Evolutionary conservation across 2,113 vertebrate genomes (phyloP).

Genomic region (Dicaeum eximium): DNA sequence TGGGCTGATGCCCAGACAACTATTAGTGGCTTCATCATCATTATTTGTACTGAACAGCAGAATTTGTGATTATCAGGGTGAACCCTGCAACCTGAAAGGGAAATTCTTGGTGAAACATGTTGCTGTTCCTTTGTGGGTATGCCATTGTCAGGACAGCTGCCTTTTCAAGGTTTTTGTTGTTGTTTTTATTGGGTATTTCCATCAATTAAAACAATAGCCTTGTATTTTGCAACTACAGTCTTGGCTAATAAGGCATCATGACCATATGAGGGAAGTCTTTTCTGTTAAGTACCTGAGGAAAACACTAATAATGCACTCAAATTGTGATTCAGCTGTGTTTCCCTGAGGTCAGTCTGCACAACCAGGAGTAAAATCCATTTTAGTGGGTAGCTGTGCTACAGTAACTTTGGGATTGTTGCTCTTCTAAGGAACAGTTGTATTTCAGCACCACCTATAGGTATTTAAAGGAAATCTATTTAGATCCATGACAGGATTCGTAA

Average conservation of each 20-base stretch:
- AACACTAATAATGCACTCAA: background rate
- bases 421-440: background rate
- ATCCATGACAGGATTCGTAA: background rate
- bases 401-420: background rate
- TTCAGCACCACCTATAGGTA: constrained; percentile 46
- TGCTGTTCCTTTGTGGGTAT: background rate
- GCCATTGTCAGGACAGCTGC: background rate
- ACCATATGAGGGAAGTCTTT: background rate
- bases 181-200: background rate
- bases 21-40: background rate
- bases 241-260: background rate
- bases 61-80: background rate
- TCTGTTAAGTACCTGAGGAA: background rate
- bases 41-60: background rate
- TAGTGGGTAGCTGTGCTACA: background rate
- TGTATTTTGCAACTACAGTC: background rate
- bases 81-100: background rate
- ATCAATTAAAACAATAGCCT: background rate
- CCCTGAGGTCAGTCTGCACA: background rate
- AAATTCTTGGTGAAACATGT: background rate
- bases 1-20: background rate
- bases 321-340: background rate
- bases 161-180: too few relatives aligned
- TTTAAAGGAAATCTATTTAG: background rate
- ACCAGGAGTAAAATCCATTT: background rate